These are phyloP conservation scores for Rhincodon typus DNA, from an alignment of 2,797 vertebrate genomes.

Conservation along the genomic window DNA sequence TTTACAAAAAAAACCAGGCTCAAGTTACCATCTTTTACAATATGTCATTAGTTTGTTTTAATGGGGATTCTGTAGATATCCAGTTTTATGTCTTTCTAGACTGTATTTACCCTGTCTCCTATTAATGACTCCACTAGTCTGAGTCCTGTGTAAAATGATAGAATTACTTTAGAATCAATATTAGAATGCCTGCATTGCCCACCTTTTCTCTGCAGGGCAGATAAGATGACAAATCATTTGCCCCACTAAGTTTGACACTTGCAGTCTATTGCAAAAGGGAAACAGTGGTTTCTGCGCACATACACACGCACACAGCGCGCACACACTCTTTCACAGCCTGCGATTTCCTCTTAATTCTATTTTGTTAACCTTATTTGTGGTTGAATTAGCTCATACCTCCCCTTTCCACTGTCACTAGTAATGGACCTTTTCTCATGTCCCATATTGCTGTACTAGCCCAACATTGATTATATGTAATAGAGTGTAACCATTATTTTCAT, in stretches of 20 bases:
- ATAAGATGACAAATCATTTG: conserved; percentile 46
- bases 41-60: conserved; percentile 32
- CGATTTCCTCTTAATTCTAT: conserved; percentile 36
- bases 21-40: conserved; percentile 2
- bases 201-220: conserved; percentile 44
- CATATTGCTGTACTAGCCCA: conserved; percentile 44
- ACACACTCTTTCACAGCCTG: conserved; percentile 14
- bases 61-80: neutral
- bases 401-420: conserved; percentile 47
- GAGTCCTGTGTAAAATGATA: conserved; percentile 56
- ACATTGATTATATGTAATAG: conserved; percentile 47
- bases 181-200: conserved; percentile 54
- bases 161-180: conserved; percentile 59
- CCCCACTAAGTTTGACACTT: conserved; percentile 48
- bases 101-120: conserved; percentile 39
- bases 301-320: too few relatives aligned
- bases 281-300: neutral
- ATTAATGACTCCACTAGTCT: conserved; percentile 57
- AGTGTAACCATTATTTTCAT: conserved; percentile 50
- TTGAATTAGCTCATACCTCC: conserved; percentile 45
- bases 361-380: conserved; percentile 24
- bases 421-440: conserved; percentile 43
- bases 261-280: conserved; percentile 38
- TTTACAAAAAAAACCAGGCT: neutral
- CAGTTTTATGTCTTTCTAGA: conserved; percentile 37